Evolutionary conservation across 2,797 vertebrate species (phyloP), one percentile per base, ranked within the genome.

Genomic region (Capromys pilorides): DNA sequence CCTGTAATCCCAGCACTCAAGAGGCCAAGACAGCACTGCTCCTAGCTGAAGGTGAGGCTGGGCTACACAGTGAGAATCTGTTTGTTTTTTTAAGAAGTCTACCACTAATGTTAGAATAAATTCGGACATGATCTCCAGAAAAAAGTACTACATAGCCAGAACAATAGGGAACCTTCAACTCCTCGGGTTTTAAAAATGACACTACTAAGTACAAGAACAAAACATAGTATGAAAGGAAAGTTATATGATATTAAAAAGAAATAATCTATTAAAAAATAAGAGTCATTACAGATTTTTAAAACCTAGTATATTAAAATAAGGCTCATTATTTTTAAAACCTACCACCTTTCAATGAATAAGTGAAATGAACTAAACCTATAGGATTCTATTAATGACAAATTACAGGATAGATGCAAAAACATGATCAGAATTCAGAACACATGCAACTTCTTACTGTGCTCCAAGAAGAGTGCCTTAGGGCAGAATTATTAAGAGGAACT

Each of bases 181-280:
- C 12, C 36, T 59, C 13, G 54, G 61, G 22, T 62, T 36, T 87
- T 45, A 92, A 77, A 71, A 71, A 41, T 86, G 33, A 59, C 5
- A 82, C 31, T 57, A 86, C 4, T 67, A 57, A 51, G 41, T 33
- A 14, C 54, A 22, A 41, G 13, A 85, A 81, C 36, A 95, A 90
- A 95, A 62, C 0, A 69, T 66, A 26, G 59, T 33, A 33, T 51
- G 67, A 90, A 90, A 57, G 28, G 51, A 90, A 93, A 84, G 22
- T 31, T 59, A 82, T 6, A 61, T 0, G 51, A 36, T 28, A 78
- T 66, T 93, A 18, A n/a, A 80, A 36, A 57, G 28, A 18, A 49
- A 75, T 73, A 21, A 88, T n/a, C 79, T 86, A 95, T 57, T 33
- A 26, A 81, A 91, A 90, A 77, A 87, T 71, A 22, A 88, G 77